Evolutionary conservation across 1,140 invertebrate species (phyloP).

Genomic region (Sminthurinus signatus): DNA sequence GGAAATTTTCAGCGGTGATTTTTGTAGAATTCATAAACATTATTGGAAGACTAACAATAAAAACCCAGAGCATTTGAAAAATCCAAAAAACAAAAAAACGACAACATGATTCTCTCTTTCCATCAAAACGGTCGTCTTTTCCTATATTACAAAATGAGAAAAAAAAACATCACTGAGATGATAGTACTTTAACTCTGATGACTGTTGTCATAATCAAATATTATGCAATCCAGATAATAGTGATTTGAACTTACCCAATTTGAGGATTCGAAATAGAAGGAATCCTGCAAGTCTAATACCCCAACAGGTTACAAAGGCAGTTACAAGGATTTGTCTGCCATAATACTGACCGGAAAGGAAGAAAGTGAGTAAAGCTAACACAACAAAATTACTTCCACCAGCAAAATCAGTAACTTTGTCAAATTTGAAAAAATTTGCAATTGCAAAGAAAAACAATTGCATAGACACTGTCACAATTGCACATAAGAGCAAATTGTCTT

Average conservation of each 20-base stretch:
- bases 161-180: no score
- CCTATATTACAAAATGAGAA: constrained; percentile 19
- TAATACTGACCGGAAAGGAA: constrained; percentile 77
- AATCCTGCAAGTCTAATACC: constrained; percentile 74
- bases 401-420: constrained; percentile 89
- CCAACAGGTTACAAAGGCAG: constrained; percentile 77
- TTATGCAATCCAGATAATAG: no score
- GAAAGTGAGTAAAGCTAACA: constrained; percentile 68
- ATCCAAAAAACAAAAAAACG: constrained; percentile 85
- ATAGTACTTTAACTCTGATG: no score
- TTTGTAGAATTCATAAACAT: constrained; percentile 85
- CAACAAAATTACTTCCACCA: constrained; percentile 83
- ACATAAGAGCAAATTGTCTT: constrained; percentile 78
- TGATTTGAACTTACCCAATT: constrained; percentile 63
- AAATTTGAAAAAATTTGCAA: constrained; percentile 76
- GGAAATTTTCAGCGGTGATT: constrained; percentile 10
- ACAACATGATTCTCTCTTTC: constrained; percentile 74
- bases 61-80: constrained; percentile 90
- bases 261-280: constrained; percentile 76
- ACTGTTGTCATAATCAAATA: not conserved
- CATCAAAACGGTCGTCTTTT: constrained; percentile 81
- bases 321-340: constrained; percentile 79
- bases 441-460: constrained; percentile 80
- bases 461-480: constrained; percentile 77
- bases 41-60: constrained; percentile 79